phyloP scores from a whole-genome alignment of 2,888 invertebrate genomes.

The Mechanitis messenoides region DNA sequence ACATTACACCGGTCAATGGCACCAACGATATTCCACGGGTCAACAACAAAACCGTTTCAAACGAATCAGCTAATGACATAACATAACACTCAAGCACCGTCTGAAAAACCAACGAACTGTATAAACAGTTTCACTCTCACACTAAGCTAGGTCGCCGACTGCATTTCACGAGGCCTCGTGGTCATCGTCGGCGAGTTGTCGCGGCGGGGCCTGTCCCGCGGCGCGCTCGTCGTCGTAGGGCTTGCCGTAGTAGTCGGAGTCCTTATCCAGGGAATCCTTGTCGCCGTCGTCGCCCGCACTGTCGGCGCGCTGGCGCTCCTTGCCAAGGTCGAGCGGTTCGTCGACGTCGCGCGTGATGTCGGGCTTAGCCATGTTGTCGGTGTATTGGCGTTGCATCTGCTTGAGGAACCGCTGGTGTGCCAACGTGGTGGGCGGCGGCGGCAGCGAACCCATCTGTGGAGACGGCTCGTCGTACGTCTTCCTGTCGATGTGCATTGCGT shows the following conservation, averaged over 20 bases:
- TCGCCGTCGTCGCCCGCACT: conserved; percentile 64
- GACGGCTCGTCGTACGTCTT: conserved; percentile 77
- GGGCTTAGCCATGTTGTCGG: conserved; percentile 73
- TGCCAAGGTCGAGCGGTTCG: conserved; percentile 74
- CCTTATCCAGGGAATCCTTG: conserved; percentile 76
- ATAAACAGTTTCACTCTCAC: conserved; percentile 44
- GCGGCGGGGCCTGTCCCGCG: conserved; percentile 48
- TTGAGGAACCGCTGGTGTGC: conserved; percentile 79
- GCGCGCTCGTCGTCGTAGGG: conserved; percentile 52
- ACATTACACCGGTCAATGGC: conserved; percentile 69
- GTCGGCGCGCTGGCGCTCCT: conserved; percentile 64
- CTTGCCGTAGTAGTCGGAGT: conserved; percentile 52
- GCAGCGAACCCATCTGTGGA: conserved; percentile 72
- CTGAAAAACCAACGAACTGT: conserved; percentile 64
- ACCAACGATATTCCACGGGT: conserved; percentile 75
- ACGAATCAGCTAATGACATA: conserved; percentile 65
- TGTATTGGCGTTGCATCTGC: conserved; percentile 79
- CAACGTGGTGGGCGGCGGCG: conserved; percentile 70
- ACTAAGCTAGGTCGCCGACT: conserved; percentile 40
- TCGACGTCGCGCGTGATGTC: conserved; percentile 75
- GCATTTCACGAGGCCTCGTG: conserved; percentile 66
- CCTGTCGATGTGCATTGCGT: conserved; percentile 75
- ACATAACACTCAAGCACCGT: conserved; percentile 74
- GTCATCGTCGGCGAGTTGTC: conserved; percentile 66
- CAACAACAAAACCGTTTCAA: conserved; percentile 66